Percentiles rank a stretch among this genome's conserved stretches.
These are phyloP conservation scores for Blastomussa wellsi DNA, from an alignment of 92 coral and sea anemone species.

Conservation along the genomic window DNA sequence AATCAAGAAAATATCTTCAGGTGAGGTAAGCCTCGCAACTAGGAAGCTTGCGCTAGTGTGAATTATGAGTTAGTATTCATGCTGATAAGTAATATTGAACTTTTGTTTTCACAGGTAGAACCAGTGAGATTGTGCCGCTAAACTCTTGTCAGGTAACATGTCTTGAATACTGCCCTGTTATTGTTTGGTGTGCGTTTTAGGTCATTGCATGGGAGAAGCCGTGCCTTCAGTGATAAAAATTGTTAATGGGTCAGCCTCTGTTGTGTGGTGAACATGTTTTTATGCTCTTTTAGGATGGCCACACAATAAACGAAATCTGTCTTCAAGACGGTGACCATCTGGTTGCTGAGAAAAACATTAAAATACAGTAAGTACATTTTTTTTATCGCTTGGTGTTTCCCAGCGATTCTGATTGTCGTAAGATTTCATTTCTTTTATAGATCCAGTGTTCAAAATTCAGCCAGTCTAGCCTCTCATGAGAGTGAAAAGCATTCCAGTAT, in stretches of 20 bases:
- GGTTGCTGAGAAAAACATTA: slow-evolving; percentile 43
- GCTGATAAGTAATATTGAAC: background rate
- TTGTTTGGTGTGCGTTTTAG: background rate
- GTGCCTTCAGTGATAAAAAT: background rate
- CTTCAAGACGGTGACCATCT: slow-evolving; percentile 59
- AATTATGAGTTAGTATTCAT: background rate
- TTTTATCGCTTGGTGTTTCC: background rate
- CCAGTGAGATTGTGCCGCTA: background rate
- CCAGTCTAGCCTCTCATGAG: slow-evolving; percentile 21
- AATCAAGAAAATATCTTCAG: background rate
- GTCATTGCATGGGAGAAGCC: background rate
- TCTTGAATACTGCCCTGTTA: background rate
- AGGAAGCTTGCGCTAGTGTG: no score
- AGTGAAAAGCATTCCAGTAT: slow-evolving; percentile 40
- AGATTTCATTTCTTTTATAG: background rate
- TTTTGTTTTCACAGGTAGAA: slow-evolving; percentile 25
- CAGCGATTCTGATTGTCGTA: background rate
- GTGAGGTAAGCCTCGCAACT: background rate
- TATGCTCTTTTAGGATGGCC: slow-evolving; percentile 43
- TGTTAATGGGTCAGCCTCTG: no score
- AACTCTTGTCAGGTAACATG: slow-evolving; percentile 2
- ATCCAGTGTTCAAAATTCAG: background rate
- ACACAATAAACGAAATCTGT: slow-evolving; percentile 41
- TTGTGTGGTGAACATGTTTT: background rate
- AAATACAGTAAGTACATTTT: slow-evolving; percentile 36